phyloP scores from a whole-genome alignment of 1,140 invertebrate species.

The Monochamus saltuarius region DNA sequence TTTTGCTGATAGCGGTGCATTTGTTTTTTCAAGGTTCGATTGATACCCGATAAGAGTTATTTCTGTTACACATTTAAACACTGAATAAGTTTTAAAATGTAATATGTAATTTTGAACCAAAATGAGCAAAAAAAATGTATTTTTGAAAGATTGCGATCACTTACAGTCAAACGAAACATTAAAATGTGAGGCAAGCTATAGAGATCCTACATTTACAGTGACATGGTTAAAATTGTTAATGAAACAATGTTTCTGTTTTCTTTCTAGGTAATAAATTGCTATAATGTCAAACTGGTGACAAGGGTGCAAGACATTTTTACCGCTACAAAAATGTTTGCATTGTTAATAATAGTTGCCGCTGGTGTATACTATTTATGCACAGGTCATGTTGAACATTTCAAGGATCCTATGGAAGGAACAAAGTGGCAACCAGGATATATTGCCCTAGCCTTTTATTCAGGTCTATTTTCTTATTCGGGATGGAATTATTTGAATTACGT shows the following conservation, averaged over 20 bases:
- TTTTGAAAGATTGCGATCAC: too few relatives aligned
- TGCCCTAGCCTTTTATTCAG: constrained; percentile 91
- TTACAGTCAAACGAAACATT: too few relatives aligned
- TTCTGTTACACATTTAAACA: too few relatives aligned
- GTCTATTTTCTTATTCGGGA: constrained; percentile 96
- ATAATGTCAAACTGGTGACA: constrained; percentile 83
- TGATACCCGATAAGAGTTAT: too few relatives aligned
- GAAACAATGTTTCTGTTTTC: neutral
- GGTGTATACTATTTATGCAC: constrained; percentile 71
- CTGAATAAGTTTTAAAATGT: too few relatives aligned
- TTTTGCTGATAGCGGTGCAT: too few relatives aligned
- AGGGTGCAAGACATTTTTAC: constrained; percentile 92
- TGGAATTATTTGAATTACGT: constrained; percentile 92
- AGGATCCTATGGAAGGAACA: constrained; percentile 76
- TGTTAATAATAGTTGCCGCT: constrained; percentile 84
- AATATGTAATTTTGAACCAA: too few relatives aligned
- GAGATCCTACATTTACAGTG: too few relatives aligned
- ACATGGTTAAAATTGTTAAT: too few relatives aligned
- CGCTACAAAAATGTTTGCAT: constrained; percentile 87
- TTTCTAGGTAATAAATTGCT: constrained; percentile 80
- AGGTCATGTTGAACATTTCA: constrained; percentile 72
- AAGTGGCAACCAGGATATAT: constrained; percentile 75
- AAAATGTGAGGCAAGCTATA: too few relatives aligned
- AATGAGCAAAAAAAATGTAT: too few relatives aligned
- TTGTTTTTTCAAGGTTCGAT: too few relatives aligned